A percentile compares a stretch with the other conserved stretches of the same genome.
Conservation (phyloP, 2,797 vertebrate genomes). For the Gymnoscopelus microlampas region DNA sequence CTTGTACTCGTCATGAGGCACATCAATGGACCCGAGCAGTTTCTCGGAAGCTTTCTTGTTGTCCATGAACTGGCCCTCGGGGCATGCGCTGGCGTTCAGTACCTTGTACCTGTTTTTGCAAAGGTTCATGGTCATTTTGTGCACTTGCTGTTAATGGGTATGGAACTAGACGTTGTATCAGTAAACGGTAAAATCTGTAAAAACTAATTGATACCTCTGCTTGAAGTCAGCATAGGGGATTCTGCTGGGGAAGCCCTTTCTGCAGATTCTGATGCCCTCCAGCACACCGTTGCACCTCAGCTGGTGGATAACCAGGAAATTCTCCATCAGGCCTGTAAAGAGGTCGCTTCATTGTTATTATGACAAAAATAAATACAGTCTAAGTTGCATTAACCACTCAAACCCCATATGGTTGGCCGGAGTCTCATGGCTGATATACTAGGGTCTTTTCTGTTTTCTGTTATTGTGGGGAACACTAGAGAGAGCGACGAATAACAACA, state of each 20-base stretch:
- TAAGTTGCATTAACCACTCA: neutral
- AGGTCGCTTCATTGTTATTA: too few relatives aligned
- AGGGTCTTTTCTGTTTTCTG: too few relatives aligned
- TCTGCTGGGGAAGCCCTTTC: constrained; percentile 89
- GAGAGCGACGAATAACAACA: too few relatives aligned
- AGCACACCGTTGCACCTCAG: constrained; percentile 88
- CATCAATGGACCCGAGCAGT: constrained; percentile 87
- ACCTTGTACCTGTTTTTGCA: constrained; percentile 81
- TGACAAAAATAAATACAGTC: neutral
- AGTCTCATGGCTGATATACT: too few relatives aligned
- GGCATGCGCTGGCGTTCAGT: constrained; percentile 87
- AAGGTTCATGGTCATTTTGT: neutral
- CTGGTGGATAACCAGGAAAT: constrained; percentile 86
- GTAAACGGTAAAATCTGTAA: neutral
- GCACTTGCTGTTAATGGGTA: neutral
- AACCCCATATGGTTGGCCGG: too few relatives aligned
- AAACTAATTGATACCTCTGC: constrained; percentile 76
- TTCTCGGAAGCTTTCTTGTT: constrained; percentile 92
- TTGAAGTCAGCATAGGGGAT: constrained; percentile 88
- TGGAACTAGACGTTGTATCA: neutral
- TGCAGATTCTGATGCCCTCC: constrained; percentile 88
- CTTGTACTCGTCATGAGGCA: constrained; percentile 88
- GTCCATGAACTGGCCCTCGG: constrained; percentile 90
- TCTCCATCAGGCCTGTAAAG: constrained; percentile 73
- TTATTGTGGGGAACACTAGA: too few relatives aligned